Evolutionary conservation across 2,888 invertebrate genomes (phyloP).

Genomic region (Limenitis camilla): DNA sequence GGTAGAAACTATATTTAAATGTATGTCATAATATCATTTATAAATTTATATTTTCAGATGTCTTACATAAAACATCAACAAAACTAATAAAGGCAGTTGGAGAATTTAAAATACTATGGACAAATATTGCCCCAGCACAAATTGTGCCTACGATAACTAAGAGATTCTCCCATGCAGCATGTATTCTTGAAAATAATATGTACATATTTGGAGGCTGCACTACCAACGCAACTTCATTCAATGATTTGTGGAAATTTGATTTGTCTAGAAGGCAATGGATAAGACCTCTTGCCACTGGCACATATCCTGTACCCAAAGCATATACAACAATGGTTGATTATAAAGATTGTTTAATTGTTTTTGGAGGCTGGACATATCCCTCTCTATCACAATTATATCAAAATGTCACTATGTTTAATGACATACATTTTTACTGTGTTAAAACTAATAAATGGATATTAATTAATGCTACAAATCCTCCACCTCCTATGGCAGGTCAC

Average conservation of each 20-base stretch:
- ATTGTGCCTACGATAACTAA: conserved; percentile 87
- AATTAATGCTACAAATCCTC: conserved; percentile 79
- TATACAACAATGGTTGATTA: conserved; percentile 94
- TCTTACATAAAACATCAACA: conserved; percentile 81
- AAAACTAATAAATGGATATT: conserved; percentile 85
- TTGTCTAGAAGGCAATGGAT: conserved; percentile 90
- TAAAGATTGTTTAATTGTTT: conserved; percentile 87
- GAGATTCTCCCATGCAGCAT: conserved; percentile 93
- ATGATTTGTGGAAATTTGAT: conserved; percentile 96
- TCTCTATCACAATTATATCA: conserved; percentile 89
- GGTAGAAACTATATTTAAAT: too few relatives aligned
- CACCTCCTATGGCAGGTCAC: conserved; percentile 93
- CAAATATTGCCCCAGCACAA: conserved; percentile 73
- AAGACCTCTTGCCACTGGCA: conserved; percentile 85
- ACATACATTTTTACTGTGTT: conserved; percentile 91
- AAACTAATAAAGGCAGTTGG: conserved; percentile 85
- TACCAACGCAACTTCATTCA: conserved; percentile 94
- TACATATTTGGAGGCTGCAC: conserved; percentile 98
- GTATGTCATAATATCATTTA: conserved; percentile 86
- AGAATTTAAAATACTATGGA: conserved; percentile 85
- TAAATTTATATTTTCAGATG: conserved; percentile 79
- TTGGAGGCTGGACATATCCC: conserved; percentile 97
- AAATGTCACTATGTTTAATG: conserved; percentile 91
- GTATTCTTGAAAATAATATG: conserved; percentile 88
- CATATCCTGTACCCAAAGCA: conserved; percentile 96